Percentiles rank a stretch among this genome's conserved stretches.
These are phyloP conservation scores for Parazoanthus atlanticus DNA, from an alignment of 92 coral and sea anemone genomes.

Conservation along the genomic window DNA sequence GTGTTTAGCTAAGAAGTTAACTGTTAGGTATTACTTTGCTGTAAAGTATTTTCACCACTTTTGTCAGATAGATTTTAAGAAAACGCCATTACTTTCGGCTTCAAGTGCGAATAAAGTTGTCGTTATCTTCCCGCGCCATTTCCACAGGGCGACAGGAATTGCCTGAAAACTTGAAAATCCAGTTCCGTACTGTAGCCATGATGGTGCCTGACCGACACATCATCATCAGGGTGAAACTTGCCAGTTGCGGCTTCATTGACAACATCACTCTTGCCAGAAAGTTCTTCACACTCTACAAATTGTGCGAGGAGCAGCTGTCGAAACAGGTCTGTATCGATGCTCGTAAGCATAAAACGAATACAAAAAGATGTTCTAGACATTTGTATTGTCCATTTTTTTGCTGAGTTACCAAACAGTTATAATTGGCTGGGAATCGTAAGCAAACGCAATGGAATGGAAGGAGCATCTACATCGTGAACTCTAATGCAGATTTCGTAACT, in stretches of 20 bases:
- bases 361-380: no score
- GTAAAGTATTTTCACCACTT: not conserved
- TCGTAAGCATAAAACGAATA: not conserved
- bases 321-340: conserved; percentile 65
- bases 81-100: no score
- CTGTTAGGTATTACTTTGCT: not conserved
- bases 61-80: not conserved
- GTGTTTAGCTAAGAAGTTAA: not conserved
- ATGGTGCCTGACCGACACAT: conserved; percentile 93
- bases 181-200: conserved; percentile 93
- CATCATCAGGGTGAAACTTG: conserved; percentile 86
- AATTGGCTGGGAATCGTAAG: not conserved
- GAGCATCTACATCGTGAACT: no score
- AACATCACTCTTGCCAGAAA: conserved; percentile 84
- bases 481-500: no score
- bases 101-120: not conserved
- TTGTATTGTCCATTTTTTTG: no score
- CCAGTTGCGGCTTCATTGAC: conserved; percentile 90
- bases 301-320: conserved; percentile 89
- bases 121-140: conserved; percentile 41
- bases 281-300: conserved; percentile 84
- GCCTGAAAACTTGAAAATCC: conserved; percentile 87
- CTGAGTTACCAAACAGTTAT: not conserved
- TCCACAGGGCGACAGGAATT: conserved; percentile 85
- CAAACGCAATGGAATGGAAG: not conserved